Evolutionary conservation across 1,140 invertebrate species (phyloP), one percentile per base, ranked within the genome.

Genomic region (Pemphigus obesinymphae): DNA sequence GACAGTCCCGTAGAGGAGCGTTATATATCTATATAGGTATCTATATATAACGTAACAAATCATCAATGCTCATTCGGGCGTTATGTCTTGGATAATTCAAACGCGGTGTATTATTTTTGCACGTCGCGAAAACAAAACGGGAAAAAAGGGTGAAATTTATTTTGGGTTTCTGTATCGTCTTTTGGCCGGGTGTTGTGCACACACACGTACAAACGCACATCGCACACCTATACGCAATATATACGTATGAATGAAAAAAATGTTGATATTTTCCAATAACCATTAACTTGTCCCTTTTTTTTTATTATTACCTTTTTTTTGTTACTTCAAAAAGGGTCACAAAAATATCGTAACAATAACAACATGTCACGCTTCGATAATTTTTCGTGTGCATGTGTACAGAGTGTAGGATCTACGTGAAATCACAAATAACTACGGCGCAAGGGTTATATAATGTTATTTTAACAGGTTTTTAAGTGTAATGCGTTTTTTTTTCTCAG

Each of bases 381-480:
- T 63, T 80, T 23, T 40, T 29, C 55, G 53, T 43, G 23, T 26
- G 73, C 2, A 3, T 58, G 29, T 73, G 31, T 70, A 23, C 20
- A n/a, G 26, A 13, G 48, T 61, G 20, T 58, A 26, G 37, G 66
- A 43, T 43, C 23, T 70, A 11, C 26, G 76, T 55, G 53, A 80
- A 80, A 63, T 80, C 55, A 55, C 76, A 45, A 80, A n/a, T n/a
- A n/a, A 80, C 76, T 80, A n/a, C 31, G 20, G 26, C 23, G 53
- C 55, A 63, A 80, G 76, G 76, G 76, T 80, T 73, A 31, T 50
- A 50, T 80, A 80, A 80, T 63, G 76, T 63, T 80, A 31, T 80
- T 80, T 80, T 80, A 80, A 80, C 76, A 80, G 76, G 76, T 80
- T 80, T 80, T 80, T 80, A 80, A 80, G 76, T 80, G 76, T 80